Conservation (phyloP, 2,113 vertebrate species). For the Egretta garzetta region DNA sequence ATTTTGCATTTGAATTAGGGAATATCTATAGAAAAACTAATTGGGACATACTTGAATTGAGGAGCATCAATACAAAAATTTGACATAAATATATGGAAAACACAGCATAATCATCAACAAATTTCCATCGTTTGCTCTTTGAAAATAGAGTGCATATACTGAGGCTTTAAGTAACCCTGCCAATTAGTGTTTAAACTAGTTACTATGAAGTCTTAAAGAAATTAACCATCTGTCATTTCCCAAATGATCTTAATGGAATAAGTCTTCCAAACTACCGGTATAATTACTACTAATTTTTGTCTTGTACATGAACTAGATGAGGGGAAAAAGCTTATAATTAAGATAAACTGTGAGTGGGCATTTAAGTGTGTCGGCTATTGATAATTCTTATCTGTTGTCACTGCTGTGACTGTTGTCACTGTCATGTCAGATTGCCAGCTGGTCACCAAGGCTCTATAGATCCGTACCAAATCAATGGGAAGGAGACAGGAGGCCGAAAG, state of each 20-base stretch:
- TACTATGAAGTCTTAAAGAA: conserved; percentile 6
- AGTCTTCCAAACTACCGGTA: not conserved
- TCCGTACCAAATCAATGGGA: not conserved
- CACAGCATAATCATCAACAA: not conserved
- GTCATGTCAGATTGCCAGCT: not conserved
- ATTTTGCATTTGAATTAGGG: not conserved
- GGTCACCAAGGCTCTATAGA: not conserved
- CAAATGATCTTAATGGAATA: not conserved
- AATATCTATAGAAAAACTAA: not conserved
- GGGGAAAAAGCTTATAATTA: not conserved
- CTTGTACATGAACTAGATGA: not conserved
- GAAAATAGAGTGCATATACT: not conserved
- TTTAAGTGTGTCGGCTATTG: not conserved
- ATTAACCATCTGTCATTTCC: conserved; percentile 37
- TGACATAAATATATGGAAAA: not conserved
- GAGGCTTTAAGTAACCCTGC: not conserved
- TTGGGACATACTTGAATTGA: not conserved
- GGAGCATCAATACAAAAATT: not conserved
- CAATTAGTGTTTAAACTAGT: conserved; percentile 30
- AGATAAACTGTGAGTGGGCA: not conserved
- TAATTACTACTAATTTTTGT: conserved; percentile 32
- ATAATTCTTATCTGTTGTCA: not conserved
- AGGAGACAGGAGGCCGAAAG: not conserved
- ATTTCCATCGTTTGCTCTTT: not conserved
- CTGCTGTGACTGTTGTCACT: not conserved